A percentile compares a stretch with the other conserved stretches of the same genome.
These are phyloP conservation scores for Peromyscus californicus DNA, from an alignment of 2,113 vertebrate genomes.

Conservation along the genomic window DNA sequence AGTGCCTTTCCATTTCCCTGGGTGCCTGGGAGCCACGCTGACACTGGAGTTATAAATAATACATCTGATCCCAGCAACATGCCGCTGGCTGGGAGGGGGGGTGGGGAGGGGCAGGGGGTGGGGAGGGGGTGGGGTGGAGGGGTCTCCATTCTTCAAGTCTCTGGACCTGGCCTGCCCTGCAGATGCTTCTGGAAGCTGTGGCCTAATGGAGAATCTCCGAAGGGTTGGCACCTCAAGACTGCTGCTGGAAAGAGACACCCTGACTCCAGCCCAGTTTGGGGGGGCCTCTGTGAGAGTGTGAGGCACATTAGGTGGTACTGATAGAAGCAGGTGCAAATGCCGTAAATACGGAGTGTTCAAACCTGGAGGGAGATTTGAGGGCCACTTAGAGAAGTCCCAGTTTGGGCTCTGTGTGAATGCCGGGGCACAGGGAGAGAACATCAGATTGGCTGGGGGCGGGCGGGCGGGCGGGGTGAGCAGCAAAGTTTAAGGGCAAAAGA, in stretches of 20 bases:
- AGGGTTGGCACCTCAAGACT: neutral
- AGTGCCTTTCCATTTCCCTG: slow-evolving; percentile 80
- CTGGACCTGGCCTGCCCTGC: neutral
- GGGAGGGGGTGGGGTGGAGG: no score
- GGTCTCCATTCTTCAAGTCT: slow-evolving; percentile 33
- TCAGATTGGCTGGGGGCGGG: neutral
- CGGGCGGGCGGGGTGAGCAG: neutral
- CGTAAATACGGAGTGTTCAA: neutral
- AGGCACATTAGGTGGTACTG: neutral
- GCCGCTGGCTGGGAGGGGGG: neutral
- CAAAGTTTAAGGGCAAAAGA: neutral
- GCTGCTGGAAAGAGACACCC: neutral
- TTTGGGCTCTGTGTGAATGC: neutral
- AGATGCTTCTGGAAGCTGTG: neutral
- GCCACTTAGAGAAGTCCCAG: neutral
- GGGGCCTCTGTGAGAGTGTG: neutral
- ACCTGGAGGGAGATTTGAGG: neutral
- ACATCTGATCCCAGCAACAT: slow-evolving; percentile 59
- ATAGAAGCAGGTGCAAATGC: neutral
- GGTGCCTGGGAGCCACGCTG: slow-evolving; percentile 79
- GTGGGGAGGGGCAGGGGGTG: no score
- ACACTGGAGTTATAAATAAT: slow-evolving; percentile 80
- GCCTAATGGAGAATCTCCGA: neutral
- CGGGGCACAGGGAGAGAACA: neutral
- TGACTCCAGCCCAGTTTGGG: neutral